phyloP scores from a whole-genome alignment of 2,888 invertebrate genomes.

The Agrochola circellaris region DNA sequence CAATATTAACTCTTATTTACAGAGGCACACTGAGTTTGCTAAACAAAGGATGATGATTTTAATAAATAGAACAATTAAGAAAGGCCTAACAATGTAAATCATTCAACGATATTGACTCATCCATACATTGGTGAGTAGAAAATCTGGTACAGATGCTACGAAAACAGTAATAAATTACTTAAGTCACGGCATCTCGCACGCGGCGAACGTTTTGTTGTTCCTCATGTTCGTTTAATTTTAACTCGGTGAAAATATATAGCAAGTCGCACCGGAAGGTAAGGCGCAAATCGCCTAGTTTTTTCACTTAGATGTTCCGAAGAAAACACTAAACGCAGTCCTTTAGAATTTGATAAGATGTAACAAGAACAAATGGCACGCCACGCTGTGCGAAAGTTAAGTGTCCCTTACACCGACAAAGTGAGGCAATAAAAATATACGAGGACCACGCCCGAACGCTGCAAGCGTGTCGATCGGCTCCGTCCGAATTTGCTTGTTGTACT shows the following conservation, averaged over 20 bases:
- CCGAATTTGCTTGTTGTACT: constrained; percentile 80
- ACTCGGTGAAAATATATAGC: constrained; percentile 61
- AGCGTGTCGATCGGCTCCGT: constrained; percentile 79
- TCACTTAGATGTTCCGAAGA: constrained; percentile 32
- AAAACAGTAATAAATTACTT: constrained; percentile 80
- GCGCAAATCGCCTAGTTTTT: constrained; percentile 10
- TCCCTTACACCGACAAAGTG: constrained; percentile 78
- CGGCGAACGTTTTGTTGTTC: constrained; percentile 71
- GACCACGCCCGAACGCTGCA: constrained; percentile 80
- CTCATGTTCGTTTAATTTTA: constrained; percentile 72
- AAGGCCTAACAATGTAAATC: constrained; percentile 77
- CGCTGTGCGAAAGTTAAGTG: constrained; percentile 78
- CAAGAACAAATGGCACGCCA: constrained; percentile 74
- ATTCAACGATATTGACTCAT: constrained; percentile 82
- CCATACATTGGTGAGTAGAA: constrained; percentile 77
- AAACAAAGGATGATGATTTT: constrained; percentile 40
- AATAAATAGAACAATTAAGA: constrained; percentile 65
- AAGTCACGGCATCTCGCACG: constrained; percentile 72
- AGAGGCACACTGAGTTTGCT: constrained; percentile 23
- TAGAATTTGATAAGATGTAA: constrained; percentile 72
- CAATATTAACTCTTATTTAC: constrained; percentile 46
- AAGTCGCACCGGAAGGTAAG: constrained; percentile 23
- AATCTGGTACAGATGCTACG: constrained; percentile 81
- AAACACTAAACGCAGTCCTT: constrained; percentile 66
- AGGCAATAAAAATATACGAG: constrained; percentile 83